Percentiles rank a stretch among this genome's conserved stretches.
Evolutionary conservation across 2,888 invertebrate genomes (phyloP).

Genomic region (Euclidia mi): DNA sequence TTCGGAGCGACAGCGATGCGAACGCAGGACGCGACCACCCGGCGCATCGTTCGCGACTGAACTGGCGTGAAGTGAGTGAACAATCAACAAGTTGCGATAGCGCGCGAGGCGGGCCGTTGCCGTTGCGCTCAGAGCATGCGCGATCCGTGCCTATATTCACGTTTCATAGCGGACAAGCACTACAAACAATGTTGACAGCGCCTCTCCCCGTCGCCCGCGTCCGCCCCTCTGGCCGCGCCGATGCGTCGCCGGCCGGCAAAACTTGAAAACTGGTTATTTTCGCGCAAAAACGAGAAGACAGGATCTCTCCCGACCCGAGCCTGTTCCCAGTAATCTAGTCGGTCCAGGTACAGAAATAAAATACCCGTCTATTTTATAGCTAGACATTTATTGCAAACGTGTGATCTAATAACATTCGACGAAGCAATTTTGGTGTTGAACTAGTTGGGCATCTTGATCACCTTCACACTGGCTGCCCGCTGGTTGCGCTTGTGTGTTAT

Average conservation of each 20-base stretch:
- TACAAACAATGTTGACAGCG: slow-evolving; percentile 74
- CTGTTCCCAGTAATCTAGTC: slow-evolving; percentile 63
- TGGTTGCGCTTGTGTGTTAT: slow-evolving; percentile 44
- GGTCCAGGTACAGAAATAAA: slow-evolving; percentile 62
- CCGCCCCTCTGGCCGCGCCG: slow-evolving; percentile 34
- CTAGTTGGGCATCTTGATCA: slow-evolving; percentile 35
- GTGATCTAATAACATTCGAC: slow-evolving; percentile 62
- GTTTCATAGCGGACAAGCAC: slow-evolving; percentile 71
- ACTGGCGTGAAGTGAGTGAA: slow-evolving; percentile 87
- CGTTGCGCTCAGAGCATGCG: slow-evolving; percentile 84
- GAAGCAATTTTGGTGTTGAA: slow-evolving; percentile 67
- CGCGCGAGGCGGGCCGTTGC: slow-evolving; percentile 79
- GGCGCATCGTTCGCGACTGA: slow-evolving; percentile 84
- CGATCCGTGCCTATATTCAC: slow-evolving; percentile 77
- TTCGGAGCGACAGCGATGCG: slow-evolving; percentile 76
- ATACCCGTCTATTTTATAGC: slow-evolving; percentile 38
- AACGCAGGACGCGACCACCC: slow-evolving; percentile 78
- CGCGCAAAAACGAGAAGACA: slow-evolving; percentile 84
- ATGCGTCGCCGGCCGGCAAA: slow-evolving; percentile 62
- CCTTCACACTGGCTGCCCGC: slow-evolving; percentile 48
- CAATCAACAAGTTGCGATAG: slow-evolving; percentile 88
- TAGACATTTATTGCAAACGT: slow-evolving; percentile 38
- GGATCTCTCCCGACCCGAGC: slow-evolving; percentile 64
- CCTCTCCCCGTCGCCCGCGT: slow-evolving; percentile 44
- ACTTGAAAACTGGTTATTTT: slow-evolving; percentile 81